A percentile compares a stretch with the other conserved stretches of the same genome.
Evolutionary conservation across 1,140 invertebrate genomes (phyloP).

Genomic region (Caerostris extrusa): DNA sequence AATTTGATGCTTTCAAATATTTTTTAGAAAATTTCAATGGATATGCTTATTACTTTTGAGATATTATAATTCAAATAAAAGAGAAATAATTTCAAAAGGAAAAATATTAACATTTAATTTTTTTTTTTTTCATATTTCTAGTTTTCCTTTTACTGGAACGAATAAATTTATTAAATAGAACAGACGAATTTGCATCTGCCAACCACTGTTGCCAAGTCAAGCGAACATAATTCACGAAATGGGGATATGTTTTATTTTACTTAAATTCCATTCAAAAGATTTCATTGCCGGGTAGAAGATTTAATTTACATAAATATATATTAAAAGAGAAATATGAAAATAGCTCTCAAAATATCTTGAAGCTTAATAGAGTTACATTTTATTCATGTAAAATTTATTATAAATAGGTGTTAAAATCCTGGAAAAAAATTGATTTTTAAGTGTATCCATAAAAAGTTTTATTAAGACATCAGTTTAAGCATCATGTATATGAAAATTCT

Average conservation of each 20-base stretch:
- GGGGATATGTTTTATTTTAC: not conserved
- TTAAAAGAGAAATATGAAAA: slow-evolving; percentile 54
- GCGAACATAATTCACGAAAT: not conserved
- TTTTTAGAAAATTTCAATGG: too few species aligned
- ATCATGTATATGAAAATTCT: not conserved
- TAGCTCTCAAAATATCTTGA: not conserved
- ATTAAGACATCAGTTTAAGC: not conserved
- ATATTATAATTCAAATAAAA: not conserved
- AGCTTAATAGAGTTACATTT: slow-evolving; percentile 44
- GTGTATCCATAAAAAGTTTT: too few species aligned
- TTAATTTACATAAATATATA: slow-evolving; percentile 61
- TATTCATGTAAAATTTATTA: slow-evolving; percentile 43
- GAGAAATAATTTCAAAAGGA: not conserved
- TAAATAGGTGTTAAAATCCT: not conserved
- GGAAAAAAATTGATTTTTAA: not conserved
- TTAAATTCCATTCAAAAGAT: slow-evolving; percentile 50
- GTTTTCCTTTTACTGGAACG: not conserved
- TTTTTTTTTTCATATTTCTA: not conserved
- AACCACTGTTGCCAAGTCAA: not conserved
- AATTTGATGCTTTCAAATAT: too few species aligned
- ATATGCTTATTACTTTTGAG: too few species aligned
- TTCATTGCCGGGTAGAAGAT: not conserved
- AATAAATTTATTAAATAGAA: slow-evolving; percentile 29
- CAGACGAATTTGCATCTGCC: not conserved
- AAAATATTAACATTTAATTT: not conserved